These are phyloP conservation scores for Hydropotes inermis DNA, from an alignment of 2,113 vertebrate species.

Conservation along the genomic window DNA sequence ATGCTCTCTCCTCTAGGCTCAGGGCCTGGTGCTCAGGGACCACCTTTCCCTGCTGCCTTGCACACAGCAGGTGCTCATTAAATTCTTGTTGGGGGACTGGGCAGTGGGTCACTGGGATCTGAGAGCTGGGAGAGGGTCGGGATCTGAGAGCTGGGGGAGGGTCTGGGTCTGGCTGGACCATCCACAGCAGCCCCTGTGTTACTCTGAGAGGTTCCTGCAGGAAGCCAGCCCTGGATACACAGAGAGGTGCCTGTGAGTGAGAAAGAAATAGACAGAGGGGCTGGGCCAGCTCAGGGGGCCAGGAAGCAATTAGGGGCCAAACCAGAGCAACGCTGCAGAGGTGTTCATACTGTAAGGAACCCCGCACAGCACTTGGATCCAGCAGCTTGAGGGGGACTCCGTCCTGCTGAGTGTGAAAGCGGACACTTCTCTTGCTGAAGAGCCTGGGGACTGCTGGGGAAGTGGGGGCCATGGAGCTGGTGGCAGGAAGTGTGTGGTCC, in stretches of 20 bases:
- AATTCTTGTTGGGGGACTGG: not conserved
- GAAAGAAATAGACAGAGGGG: not conserved
- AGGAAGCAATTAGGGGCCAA: not conserved
- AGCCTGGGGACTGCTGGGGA: not conserved
- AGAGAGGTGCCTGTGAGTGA: not conserved
- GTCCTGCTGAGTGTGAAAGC: not conserved
- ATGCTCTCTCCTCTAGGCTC: not conserved
- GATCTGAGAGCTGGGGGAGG: not conserved
- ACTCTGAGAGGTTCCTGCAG: not conserved
- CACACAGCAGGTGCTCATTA: not conserved
- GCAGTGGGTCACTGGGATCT: not conserved
- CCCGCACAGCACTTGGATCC: not conserved
- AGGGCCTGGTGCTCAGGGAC: not conserved
- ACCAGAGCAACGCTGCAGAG: not conserved
- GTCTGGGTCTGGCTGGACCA: not conserved
- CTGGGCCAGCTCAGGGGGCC: not conserved
- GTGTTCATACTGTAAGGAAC: not conserved
- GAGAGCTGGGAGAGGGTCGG: not conserved
- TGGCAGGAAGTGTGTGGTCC: not conserved
- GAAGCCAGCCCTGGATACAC: not conserved
- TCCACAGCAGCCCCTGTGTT: not conserved
- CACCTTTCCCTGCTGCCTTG: not conserved
- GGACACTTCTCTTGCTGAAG: not conserved
- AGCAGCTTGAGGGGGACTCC: not conserved
- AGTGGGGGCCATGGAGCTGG: not conserved